These are phyloP conservation scores for Reinhardtius hippoglossoides DNA, from an alignment of 2,113 vertebrate genomes.

Conservation along the genomic window DNA sequence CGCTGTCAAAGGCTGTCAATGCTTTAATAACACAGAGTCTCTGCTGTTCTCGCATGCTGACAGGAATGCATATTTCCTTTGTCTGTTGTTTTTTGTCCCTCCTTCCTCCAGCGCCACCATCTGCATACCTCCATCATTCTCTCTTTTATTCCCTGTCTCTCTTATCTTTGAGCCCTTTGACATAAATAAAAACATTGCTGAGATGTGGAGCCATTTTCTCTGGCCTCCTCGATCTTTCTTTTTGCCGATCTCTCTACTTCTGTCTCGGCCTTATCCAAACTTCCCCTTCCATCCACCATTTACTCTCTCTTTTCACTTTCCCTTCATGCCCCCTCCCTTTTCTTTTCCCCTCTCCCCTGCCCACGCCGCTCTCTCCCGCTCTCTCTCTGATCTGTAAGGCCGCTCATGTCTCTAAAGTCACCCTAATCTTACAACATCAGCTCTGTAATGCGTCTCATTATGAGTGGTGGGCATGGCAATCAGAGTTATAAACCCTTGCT, in stretches of 20 bases:
- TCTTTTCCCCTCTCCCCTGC: neutral
- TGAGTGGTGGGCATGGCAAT: slow-evolving; percentile 74
- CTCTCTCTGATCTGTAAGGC: slow-evolving; percentile 47
- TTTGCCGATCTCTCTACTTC: neutral
- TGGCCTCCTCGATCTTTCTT: neutral
- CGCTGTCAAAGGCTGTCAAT: slow-evolving; percentile 64
- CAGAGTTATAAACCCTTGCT: slow-evolving; percentile 71
- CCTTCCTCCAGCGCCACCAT: neutral
- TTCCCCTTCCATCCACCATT: neutral
- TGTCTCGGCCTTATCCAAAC: neutral
- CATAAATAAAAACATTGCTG: neutral
- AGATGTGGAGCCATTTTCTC: neutral
- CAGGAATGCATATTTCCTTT: slow-evolving; percentile 52
- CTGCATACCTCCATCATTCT: neutral
- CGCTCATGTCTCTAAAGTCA: slow-evolving; percentile 68
- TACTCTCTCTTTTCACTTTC: neutral
- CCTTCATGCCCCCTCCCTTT: neutral
- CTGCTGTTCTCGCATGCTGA: slow-evolving; percentile 27
- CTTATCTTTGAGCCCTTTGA: neutral
- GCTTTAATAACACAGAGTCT: slow-evolving; percentile 66
- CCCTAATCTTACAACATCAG: slow-evolving; percentile 82
- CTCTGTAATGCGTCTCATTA: slow-evolving; percentile 82
- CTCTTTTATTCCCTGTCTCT: neutral
- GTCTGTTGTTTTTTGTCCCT: neutral
- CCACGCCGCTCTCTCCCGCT: neutral